Evolutionary conservation across 2,888 invertebrate species (phyloP), one percentile per base, ranked within the genome.

Genomic region (Caenorhabditis sulstoni): DNA sequence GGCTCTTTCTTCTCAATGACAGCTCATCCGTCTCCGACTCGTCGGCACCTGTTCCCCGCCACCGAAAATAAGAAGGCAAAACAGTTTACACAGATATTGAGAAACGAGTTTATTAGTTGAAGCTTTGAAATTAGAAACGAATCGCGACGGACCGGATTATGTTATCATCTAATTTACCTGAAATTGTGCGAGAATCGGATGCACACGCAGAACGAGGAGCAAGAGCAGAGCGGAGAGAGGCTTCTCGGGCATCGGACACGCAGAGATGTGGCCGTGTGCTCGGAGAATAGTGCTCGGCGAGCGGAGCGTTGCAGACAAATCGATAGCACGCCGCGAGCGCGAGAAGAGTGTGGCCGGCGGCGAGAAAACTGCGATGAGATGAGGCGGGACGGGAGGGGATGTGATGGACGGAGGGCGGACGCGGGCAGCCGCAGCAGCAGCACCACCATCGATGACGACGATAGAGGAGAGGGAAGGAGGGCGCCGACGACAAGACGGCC

Each of bases 141-240:
- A 41, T 41, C 11, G 11, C 3, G 41, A 41, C 14, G 14, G 41
- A 14, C 11, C 41, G 14, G 41, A 14, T 14, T 14, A 41, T 41
- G 52, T 52, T 52, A 29, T 52, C 29, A 3, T 14, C n/a, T 22
- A 3, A 8, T 37, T 73, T 75, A 75, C 75, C 75, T 75, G 75
- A 67, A 75, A 75, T 55, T 75, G 75, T 45, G 75, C 41, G n/a
- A 49, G 49, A 67, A 61, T 37, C 45, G 64, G 50, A 23, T 39
- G 39, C 20, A 44, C 29, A 52, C 44, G 61, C 44, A 66, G 39
- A 23, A 74, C 14, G n/a, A 50, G 49, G 53, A 52, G 58, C 35
- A 39, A 35, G 23, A 53, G 64, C n/a, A 39, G 41, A 5, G 41
- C 45, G 37, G 55, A 18, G 44, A 65, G 29, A 65, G 37, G 49